phyloP scores from a whole-genome alignment of 2,888 invertebrate species.

The Rhagophthalmus giganteus region DNA sequence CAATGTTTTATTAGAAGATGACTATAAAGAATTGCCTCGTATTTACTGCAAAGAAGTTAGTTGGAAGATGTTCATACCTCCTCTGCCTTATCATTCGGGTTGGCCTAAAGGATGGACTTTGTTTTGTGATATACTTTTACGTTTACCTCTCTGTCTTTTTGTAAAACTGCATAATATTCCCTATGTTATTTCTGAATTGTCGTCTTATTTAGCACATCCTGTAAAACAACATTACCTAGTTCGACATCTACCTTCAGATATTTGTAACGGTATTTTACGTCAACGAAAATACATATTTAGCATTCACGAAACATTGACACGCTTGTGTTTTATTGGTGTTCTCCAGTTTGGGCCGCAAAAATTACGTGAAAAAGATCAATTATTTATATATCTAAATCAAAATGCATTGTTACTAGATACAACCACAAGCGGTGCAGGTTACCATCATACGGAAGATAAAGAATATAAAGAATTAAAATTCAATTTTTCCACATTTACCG shows the following conservation, averaged over 20 bases:
- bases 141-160: slow-evolving; percentile 72
- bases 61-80: slow-evolving; percentile 76
- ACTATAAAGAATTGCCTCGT: slow-evolving; percentile 54
- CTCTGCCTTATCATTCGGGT: slow-evolving; percentile 62
- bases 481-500: slow-evolving; percentile 58
- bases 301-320: slow-evolving; percentile 60
- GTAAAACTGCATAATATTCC: slow-evolving; percentile 66
- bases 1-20: slow-evolving; percentile 44
- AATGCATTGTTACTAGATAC: slow-evolving; percentile 67
- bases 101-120: slow-evolving; percentile 70
- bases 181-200: slow-evolving; percentile 61
- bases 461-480: slow-evolving; percentile 62
- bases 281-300: slow-evolving; percentile 63
- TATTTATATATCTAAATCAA: slow-evolving; percentile 71
- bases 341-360: slow-evolving; percentile 68
- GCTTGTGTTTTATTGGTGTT: slow-evolving; percentile 69
- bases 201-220: slow-evolving; percentile 66
- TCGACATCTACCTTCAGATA: slow-evolving; percentile 60
- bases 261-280: slow-evolving; percentile 59
- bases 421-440: slow-evolving; percentile 63
- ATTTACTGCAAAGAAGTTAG: slow-evolving; percentile 59
- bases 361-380: slow-evolving; percentile 69
- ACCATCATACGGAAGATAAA: slow-evolving; percentile 62
- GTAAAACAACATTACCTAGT: slow-evolving; percentile 67
- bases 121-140: slow-evolving; percentile 68